Conservation (phyloP, 2,888 invertebrate species). For the Crioceris asparagi region DNA sequence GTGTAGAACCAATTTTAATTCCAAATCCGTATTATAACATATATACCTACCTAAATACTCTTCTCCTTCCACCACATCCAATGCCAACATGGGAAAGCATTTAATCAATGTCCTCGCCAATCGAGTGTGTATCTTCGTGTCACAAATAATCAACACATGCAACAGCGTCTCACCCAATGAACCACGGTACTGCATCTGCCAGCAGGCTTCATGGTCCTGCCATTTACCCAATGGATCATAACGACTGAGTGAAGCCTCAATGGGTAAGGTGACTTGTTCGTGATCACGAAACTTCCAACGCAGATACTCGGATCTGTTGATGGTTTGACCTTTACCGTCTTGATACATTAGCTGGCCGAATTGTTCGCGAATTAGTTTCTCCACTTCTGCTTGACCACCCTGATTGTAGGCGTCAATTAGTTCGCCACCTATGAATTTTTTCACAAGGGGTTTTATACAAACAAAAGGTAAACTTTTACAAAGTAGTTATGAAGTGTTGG, state of each 20-base stretch:
- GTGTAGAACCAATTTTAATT: too few relatives aligned
- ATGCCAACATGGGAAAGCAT: slow-evolving; percentile 79
- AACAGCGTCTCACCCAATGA: slow-evolving; percentile 90
- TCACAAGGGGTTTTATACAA: too few relatives aligned
- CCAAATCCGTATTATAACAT: too few relatives aligned
- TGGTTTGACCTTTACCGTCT: slow-evolving; percentile 71
- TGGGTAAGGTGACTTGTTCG: slow-evolving; percentile 75
- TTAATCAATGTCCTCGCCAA: slow-evolving; percentile 82
- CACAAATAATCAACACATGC: slow-evolving; percentile 90
- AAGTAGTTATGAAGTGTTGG: too few relatives aligned
- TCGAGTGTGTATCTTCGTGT: slow-evolving; percentile 69
- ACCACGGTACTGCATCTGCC: slow-evolving; percentile 95
- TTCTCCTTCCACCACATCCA: slow-evolving; percentile 94
- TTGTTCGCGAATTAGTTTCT: slow-evolving; percentile 74
- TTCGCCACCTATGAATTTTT: slow-evolving; percentile 71
- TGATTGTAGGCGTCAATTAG: slow-evolving; percentile 76
- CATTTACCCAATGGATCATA: slow-evolving; percentile 83
- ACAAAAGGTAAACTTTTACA: too few relatives aligned
- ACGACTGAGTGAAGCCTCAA: slow-evolving; percentile 73
- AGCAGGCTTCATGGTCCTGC: slow-evolving; percentile 88
- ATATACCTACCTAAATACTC: slow-evolving; percentile 67
- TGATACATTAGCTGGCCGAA: slow-evolving; percentile 83
- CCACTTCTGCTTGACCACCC: slow-evolving; percentile 74
- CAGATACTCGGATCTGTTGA: slow-evolving; percentile 79
- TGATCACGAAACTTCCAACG: slow-evolving; percentile 84